phyloP scores from a whole-genome alignment of 2,797 vertebrate genomes.

The Buceros bicornis region DNA sequence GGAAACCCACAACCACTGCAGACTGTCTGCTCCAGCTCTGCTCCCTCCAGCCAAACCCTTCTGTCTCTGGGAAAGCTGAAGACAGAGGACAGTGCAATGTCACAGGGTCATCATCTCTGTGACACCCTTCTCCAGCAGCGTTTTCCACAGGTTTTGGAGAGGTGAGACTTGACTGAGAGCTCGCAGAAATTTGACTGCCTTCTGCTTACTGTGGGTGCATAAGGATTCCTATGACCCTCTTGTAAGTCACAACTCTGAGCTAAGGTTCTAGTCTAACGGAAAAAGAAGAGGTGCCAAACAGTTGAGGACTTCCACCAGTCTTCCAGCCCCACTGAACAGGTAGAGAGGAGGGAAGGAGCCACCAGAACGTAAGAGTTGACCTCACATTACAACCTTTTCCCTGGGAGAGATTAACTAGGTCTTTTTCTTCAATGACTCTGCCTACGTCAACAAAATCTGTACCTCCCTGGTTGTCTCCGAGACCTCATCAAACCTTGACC shows the following conservation, averaged over 20 bases:
- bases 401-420: neutral
- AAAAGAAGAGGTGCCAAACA: neutral
- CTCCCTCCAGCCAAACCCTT: neutral
- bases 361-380: neutral
- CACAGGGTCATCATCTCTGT: neutral
- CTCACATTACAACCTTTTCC: neutral
- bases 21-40: no score
- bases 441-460: neutral
- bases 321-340: neutral
- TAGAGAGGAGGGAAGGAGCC: neutral
- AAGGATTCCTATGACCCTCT: neutral
- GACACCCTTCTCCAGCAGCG: neutral
- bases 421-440: neutral
- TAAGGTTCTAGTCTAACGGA: neutral
- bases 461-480: accelerated
- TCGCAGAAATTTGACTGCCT: neutral
- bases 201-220: neutral
- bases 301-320: neutral
- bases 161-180: neutral
- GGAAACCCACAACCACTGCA: neutral
- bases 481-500: neutral
- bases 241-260: neutral
- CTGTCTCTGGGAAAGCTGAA: neutral
- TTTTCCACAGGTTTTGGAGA: neutral
- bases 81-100: neutral